These are phyloP conservation scores for Pangasius mekongensis DNA, from an alignment of 2,797 vertebrate genomes.

Conservation along the genomic window DNA sequence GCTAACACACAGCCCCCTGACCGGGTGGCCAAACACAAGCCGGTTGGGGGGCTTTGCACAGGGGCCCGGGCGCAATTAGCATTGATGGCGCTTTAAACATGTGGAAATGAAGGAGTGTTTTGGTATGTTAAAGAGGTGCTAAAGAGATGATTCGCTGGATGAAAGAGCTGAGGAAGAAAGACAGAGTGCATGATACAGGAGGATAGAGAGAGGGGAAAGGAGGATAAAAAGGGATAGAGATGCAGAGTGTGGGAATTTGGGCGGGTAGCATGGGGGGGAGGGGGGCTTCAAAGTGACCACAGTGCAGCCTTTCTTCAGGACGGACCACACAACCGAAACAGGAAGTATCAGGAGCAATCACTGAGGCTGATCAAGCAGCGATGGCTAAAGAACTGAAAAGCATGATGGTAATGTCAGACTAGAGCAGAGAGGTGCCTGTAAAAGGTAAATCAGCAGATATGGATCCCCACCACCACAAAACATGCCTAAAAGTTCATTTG, in stretches of 20 bases:
- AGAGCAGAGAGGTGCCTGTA: neutral
- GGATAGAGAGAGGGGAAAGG: constrained; percentile 56
- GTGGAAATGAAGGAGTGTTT: constrained; percentile 73
- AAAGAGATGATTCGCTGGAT: constrained; percentile 73
- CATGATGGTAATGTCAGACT: neutral
- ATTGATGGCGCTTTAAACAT: constrained; percentile 76
- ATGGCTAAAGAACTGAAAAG: constrained; percentile 7
- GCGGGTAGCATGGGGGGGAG: constrained; percentile 23
- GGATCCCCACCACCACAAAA: neutral
- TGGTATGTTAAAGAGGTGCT: constrained; percentile 76
- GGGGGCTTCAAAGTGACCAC: constrained; percentile 42
- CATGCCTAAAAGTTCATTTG: neutral
- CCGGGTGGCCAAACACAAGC: constrained; percentile 75
- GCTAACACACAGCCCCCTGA: constrained; percentile 65
- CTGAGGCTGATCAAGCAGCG: constrained; percentile 40
- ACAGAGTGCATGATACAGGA: constrained; percentile 71
- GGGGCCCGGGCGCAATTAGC: constrained; percentile 74
- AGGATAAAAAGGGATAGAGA: constrained; percentile 60
- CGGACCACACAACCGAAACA: constrained; percentile 52
- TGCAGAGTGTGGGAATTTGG: constrained; percentile 66
- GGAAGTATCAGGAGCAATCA: constrained; percentile 45
- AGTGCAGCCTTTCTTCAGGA: constrained; percentile 34
- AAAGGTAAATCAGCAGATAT: constrained; percentile 18
- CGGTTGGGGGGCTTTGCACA: constrained; percentile 63
- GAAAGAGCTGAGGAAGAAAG: constrained; percentile 74